Conservation (phyloP, 2,797 vertebrate species). For the Anguilla obscura region DNA sequence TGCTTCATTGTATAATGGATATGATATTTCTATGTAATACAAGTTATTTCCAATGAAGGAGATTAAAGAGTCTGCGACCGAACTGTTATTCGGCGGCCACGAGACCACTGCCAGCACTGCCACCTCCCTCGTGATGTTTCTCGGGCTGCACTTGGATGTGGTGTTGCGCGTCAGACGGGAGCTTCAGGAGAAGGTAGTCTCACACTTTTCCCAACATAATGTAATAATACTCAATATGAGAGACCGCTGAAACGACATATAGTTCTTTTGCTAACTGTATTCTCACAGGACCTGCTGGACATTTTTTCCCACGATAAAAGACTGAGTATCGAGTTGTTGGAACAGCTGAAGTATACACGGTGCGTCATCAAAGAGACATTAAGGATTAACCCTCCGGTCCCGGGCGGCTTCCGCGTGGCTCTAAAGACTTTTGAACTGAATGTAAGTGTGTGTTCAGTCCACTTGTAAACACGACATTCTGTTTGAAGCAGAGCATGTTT, state of each 20-base stretch:
- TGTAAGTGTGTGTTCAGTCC: constrained; percentile 69
- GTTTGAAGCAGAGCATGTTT: background rate
- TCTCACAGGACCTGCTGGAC: constrained; percentile 78
- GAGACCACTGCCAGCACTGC: constrained; percentile 95
- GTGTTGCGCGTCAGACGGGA: constrained; percentile 84
- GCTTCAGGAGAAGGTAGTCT: constrained; percentile 78
- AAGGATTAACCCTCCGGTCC: constrained; percentile 90
- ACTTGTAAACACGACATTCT: background rate
- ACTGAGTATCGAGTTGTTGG: constrained; percentile 82
- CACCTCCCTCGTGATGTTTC: constrained; percentile 89
- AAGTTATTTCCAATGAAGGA: constrained; percentile 67
- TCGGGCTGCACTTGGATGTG: constrained; percentile 83
- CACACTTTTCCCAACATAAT: background rate
- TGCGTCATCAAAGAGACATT: constrained; percentile 96
- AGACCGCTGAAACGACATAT: background rate
- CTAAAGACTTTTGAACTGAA: constrained; percentile 94
- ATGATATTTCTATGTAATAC: background rate
- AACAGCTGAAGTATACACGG: constrained; percentile 85
- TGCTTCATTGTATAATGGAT: background rate
- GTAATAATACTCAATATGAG: background rate
- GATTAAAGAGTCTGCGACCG: constrained; percentile 94
- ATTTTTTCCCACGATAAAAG: constrained; percentile 70
- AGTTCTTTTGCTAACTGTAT: constrained; percentile 41
- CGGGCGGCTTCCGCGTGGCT: constrained; percentile 93
- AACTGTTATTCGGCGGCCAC: constrained; percentile 93